Conservation (phyloP, 2,888 invertebrate genomes). For the Brenthis daphne region DNA sequence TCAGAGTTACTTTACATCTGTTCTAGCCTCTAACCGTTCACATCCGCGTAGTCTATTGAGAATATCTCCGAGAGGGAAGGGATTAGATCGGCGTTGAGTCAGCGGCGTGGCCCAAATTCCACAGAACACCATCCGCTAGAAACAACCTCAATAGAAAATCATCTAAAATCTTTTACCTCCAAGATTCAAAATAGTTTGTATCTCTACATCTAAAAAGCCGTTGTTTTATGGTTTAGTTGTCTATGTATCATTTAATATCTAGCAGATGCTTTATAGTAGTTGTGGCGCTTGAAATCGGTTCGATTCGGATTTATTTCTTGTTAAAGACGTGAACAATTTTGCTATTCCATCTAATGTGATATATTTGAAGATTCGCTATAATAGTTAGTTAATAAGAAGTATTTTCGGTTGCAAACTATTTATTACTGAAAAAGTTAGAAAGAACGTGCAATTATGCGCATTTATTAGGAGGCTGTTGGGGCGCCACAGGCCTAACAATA, state of each 20-base stretch:
- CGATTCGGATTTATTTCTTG: slow-evolving; percentile 26
- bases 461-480: slow-evolving; percentile 27
- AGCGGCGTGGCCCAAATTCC: slow-evolving; percentile 79
- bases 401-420: no score
- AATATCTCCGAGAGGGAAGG: slow-evolving; percentile 68
- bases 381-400: not conserved
- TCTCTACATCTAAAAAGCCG: slow-evolving; percentile 53
- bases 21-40: slow-evolving; percentile 41
- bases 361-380: not conserved
- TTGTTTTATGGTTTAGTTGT: slow-evolving; percentile 62
- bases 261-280: slow-evolving; percentile 64
- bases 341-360: not conserved
- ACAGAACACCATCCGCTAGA: slow-evolving; percentile 67
- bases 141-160: slow-evolving; percentile 51
- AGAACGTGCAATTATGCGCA: not conserved
- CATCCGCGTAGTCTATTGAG: slow-evolving; percentile 54
- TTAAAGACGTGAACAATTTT: not conserved
- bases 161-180: slow-evolving; percentile 46
- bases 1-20: slow-evolving; percentile 19
- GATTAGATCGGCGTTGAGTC: slow-evolving; percentile 77
- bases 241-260: slow-evolving; percentile 61
- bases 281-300: slow-evolving; percentile 46
- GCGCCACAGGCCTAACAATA: slow-evolving; percentile 50
- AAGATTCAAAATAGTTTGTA: slow-evolving; percentile 50
- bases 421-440: no score